Base-by-base conservation (phyloP, 1,140 invertebrate species). In the Bombyx mori region DNA sequence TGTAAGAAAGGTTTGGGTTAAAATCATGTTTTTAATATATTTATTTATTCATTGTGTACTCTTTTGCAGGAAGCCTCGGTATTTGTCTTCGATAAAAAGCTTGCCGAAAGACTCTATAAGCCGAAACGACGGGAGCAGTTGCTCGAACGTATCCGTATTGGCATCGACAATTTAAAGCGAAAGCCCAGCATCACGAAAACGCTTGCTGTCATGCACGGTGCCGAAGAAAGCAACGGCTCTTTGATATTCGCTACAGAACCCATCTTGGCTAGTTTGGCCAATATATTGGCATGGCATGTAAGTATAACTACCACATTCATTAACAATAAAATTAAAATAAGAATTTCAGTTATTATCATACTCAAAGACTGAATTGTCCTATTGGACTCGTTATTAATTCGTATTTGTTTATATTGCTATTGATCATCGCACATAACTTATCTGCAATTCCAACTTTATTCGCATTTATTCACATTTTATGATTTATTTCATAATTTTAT, bases 41-140 rank as follows among this genome's bases (percentile, higher is more conserved):
- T 47, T n/a, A 48, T 52, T 56, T 53, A 8, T 44, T 26, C 35
- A 8, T 12, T 46, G 43, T 48, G 44, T 60, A 66, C 75, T 82
- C 74, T 73, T 91, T 90, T 7, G 6, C 90, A 99, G 97, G 97
- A 98, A 87, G 96, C 94, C 52, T 98, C 97, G 0, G 93, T 99
- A 60, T 98, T 99, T 88, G 89, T 98, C 43, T 99, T 98, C 80
- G 97, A 99, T 79, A 99, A 99, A 79, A 92, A 94, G 61, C 92
- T 93, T 12, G 96, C 96, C 0, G 97, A 99, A 74, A 98, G 98
- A 82, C 88, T 99, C 49, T 95, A 97, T 88, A 98, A 98, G 75
- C 96, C 96, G 3, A 96, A 97, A 69, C 90, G 96, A 48, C 96
- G 97, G 76, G 97, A 99, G 75, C 94, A 92, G 6, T 95, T 99